These are phyloP conservation scores for Umimayanthus kanabou DNA, from an alignment of 92 coral and sea anemone species.

Conservation along the genomic window DNA sequence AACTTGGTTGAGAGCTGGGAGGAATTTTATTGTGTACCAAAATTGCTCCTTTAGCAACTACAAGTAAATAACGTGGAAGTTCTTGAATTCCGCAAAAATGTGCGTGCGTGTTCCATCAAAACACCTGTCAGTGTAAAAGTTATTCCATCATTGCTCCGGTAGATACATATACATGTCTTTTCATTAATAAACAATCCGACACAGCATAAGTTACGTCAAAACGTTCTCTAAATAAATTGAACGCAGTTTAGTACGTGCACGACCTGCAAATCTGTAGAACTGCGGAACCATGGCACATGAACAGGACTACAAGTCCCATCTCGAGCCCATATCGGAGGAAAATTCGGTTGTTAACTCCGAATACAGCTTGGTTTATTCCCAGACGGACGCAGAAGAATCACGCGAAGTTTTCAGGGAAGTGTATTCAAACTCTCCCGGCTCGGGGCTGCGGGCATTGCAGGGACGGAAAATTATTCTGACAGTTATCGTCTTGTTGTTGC, in stretches of 20 bases:
- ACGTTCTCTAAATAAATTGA: neutral
- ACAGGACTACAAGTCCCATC: neutral
- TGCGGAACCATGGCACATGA: neutral
- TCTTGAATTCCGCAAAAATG: too few species aligned
- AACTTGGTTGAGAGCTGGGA: too few species aligned
- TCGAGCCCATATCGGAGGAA: constrained; percentile 22
- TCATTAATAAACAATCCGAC: neutral
- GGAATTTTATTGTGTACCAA: too few species aligned
- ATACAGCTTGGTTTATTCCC: neutral
- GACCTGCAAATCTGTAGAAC: neutral
- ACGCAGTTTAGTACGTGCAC: neutral
- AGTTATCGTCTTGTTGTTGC: neutral
- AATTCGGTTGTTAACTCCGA: constrained; percentile 1
- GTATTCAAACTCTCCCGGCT: constrained; percentile 2
- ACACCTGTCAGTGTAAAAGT: neutral
- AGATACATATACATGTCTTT: neutral
- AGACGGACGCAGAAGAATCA: neutral
- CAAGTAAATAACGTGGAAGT: too few species aligned
- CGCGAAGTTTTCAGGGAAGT: neutral
- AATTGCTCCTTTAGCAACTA: too few species aligned
- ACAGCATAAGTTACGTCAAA: neutral
- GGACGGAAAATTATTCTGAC: neutral
- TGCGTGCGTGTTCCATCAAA: neutral
- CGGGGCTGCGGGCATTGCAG: neutral
- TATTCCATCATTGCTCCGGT: neutral